Evolutionary conservation across 2,888 invertebrate species (phyloP).

Genomic region (Synanthedon vespiformis): DNA sequence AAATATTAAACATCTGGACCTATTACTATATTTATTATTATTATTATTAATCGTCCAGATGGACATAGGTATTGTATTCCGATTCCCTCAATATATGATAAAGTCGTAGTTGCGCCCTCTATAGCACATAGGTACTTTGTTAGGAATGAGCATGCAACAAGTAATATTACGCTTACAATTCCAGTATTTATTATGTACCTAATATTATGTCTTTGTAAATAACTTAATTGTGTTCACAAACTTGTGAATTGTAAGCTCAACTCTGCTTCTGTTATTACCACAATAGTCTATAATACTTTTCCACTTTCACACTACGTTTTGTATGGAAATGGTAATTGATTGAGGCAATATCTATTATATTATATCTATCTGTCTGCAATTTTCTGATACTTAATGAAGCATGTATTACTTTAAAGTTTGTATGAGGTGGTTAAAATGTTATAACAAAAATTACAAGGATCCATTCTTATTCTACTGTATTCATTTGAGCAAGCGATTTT

Average conservation of each 20-base stretch:
- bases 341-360: neutral
- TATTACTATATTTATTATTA: no score
- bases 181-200: constrained; percentile 3
- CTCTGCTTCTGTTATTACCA: neutral
- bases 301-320: no score
- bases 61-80: no score
- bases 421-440: constrained; percentile 1
- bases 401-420: neutral
- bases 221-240: constrained; percentile 4
- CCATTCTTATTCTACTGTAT: neutral
- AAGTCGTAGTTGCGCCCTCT: no score
- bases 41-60: no score
- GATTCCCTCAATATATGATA: no score
- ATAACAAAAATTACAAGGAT: neutral
- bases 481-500: neutral
- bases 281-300: neutral
- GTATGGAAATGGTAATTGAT: no score
- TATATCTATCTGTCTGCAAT: neutral
- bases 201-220: constrained; percentile 5
- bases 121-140: constrained; percentile 7
- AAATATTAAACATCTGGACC: no score
- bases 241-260: neutral
- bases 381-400: neutral
- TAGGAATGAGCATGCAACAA: constrained; percentile 39
- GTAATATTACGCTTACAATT: constrained; percentile 12